Evolutionary conservation across 2,113 vertebrate genomes (phyloP), one percentile per base, ranked within the genome.

Genomic region (Cavia aperea): DNA sequence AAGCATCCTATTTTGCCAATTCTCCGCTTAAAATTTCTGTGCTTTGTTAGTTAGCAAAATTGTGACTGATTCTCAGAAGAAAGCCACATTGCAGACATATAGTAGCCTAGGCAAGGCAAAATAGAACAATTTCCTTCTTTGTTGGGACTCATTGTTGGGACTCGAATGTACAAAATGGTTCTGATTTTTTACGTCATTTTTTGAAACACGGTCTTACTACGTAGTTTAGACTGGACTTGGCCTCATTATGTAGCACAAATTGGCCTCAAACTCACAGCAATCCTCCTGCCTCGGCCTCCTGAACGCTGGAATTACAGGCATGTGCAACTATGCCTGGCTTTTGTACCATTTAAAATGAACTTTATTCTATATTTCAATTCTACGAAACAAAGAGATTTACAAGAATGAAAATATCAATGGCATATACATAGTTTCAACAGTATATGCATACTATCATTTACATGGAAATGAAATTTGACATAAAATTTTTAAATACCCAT

Each of bases 311-410:
- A 68, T 36, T 68, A n/a, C 65, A 16, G 21, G 58, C 65, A n/a
- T 18, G 66, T 19, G 15, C 16, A 15, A 36, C 66, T 36, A 68
- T 12, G 33, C 6, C 66, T 68, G 15, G 66, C 66, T 68, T 68
- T 68, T 68, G 26, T 18, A 66, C 0, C 24, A 82, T 94, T 96
- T 33, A 93, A 94, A 97, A 87, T 46, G 95, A 93, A 72, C 85
- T 96, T 68, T 84, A 96, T 96, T 97, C 81, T 87, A 36, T 26
- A 94, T 36, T 81, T 18, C 60, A 92, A 86, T 63, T 82, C 90
- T 90, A 46, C 58, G 91, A 92, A 72, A 7, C 56, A 84, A 88
- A 65, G n/a, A 92, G 16, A 46, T 91, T 81, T 81, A n/a, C 94
- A 21, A 86, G 88, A 96, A 92, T 43, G 19, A 23, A 56, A 90